A percentile compares a stretch with the other conserved stretches of the same genome.
These are phyloP conservation scores for Holothuria glaberrima DNA, from an alignment of 35 echinoderm and acorn worm genomes.

Conservation along the genomic window DNA sequence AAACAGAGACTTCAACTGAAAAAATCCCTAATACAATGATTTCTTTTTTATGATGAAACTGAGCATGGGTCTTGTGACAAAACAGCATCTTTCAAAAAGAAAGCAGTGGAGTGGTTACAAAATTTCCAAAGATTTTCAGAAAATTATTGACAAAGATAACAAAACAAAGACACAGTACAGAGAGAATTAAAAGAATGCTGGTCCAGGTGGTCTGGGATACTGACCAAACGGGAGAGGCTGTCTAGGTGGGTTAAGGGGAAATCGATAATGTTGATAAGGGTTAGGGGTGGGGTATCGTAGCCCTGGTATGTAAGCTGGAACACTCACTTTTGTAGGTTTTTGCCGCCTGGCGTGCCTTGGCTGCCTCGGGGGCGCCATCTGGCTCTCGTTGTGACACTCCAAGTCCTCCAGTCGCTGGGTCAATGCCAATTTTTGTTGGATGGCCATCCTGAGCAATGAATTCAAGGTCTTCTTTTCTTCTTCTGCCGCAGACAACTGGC, in stretches of 20 bases:
- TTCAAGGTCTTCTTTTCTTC: constrained; percentile 99
- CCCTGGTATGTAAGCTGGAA: constrained; percentile 47
- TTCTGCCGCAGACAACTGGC: constrained; percentile 81
- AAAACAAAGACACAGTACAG: background rate
- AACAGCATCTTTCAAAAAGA: too few relatives aligned
- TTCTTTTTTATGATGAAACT: too few relatives aligned
- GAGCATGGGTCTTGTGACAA: too few relatives aligned
- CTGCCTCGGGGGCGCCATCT: constrained; percentile 55
- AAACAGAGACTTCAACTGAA: too few relatives aligned
- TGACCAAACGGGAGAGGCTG: background rate
- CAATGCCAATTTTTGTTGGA: constrained; percentile 96
- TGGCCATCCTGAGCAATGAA: constrained; percentile 95
- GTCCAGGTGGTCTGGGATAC: constrained; percentile 3
- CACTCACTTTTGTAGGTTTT: constrained; percentile 91
- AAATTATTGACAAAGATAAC: constrained; percentile 24
- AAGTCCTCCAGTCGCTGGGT: constrained; percentile 94
- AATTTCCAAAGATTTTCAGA: background rate
- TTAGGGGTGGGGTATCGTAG: constrained; percentile 20
- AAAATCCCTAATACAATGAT: too few relatives aligned
- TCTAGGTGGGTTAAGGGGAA: constrained; percentile 11
- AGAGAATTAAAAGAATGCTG: constrained; percentile 14
- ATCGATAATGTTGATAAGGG: constrained; percentile 34
- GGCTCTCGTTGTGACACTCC: constrained; percentile 84
- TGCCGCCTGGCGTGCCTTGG: constrained; percentile 61
- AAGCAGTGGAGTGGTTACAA: background rate